These are phyloP conservation scores for Theocolax elegans DNA, from an alignment of 1,140 invertebrate species.

Conservation along the genomic window DNA sequence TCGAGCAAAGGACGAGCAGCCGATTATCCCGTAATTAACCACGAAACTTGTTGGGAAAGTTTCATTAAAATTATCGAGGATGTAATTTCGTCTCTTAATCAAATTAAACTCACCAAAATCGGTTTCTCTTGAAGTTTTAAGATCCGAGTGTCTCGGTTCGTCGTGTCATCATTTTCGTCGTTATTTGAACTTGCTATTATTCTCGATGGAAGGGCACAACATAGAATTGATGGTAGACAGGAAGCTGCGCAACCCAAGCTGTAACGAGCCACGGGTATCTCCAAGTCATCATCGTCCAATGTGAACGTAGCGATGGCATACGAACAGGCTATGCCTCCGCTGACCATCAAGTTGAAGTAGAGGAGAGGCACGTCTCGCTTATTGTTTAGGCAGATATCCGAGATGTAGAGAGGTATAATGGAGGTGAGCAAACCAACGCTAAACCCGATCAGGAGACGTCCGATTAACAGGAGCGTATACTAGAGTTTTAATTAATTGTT, in stretches of 20 bases:
- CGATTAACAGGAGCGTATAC: conserved; percentile 70
- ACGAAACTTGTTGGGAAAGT: too few relatives aligned
- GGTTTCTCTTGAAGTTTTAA: too few relatives aligned
- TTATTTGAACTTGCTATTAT: too few relatives aligned
- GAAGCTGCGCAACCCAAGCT: conserved; percentile 72
- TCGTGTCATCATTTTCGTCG: too few relatives aligned
- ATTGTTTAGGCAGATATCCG: conserved; percentile 82
- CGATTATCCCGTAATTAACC: too few relatives aligned
- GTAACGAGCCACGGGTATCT: conserved; percentile 65
- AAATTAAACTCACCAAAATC: too few relatives aligned
- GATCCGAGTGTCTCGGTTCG: too few relatives aligned
- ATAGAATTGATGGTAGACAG: conserved; percentile 53
- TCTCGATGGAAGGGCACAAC: conserved; percentile 70
- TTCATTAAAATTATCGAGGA: too few relatives aligned
- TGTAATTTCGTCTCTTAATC: too few relatives aligned
- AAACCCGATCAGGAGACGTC: conserved; percentile 78
- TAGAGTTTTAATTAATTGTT: too few relatives aligned
- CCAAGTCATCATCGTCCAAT: conserved; percentile 68
- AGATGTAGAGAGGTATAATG: conserved; percentile 80
- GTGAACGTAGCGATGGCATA: conserved; percentile 64
- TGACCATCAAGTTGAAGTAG: conserved; percentile 80
- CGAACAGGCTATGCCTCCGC: conserved; percentile 77
- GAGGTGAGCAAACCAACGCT: conserved; percentile 76
- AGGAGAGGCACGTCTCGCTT: conserved; percentile 80
- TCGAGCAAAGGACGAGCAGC: too few relatives aligned